Evolutionary conservation across 2,888 invertebrate species (phyloP), one percentile per base, ranked within the genome.

Genomic region (Diarsia brunnea): DNA sequence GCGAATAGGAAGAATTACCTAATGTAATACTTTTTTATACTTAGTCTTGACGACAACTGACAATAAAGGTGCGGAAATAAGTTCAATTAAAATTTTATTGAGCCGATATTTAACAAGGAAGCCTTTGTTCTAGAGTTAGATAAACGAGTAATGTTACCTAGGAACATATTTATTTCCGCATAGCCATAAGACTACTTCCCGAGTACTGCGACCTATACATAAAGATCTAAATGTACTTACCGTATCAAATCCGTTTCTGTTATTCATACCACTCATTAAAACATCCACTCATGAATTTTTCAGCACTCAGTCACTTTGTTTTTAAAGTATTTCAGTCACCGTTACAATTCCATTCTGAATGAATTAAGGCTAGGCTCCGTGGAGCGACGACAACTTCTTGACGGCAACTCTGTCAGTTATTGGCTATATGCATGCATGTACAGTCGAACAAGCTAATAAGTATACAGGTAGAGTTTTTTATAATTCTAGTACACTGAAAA

Each of bases 141-240:
- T 65, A 64, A 76, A 82, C 51, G 14, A 51, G 31, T 82, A 58
- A 76, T 65, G 24, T 58, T 58, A 58, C 27, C 16, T 63, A 63
- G 38, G 38, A 8, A 38, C 12, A 73, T 8, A 27, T 55, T 64
- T 31, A 74, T 49, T 77, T 81, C 75, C 77, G 63, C 49, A 63
- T 76, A 53, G 10, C 58, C 27, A 55, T n/a, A n/a, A 24, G 78
- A 19, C 38, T 24, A 69, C 27, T 24, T 38, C 47, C 27, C 2
- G 47, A 55, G 45, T 49, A 49, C 53, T n/a, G 27, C 47, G 5
- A 21, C 45, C 4, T n/a, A 24, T 47, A 1, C 49, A 58, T 16
- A 31, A 53, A 31, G 38, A 77, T 77, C 4, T 19, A 53, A 24
- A 77, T 27, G 10, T 69, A 24, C 4, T 16, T 31, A 63, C 43